Base-by-base conservation (phyloP, 2,113 vertebrate genomes). In the Poeciliopsis turrubarensis region DNA sequence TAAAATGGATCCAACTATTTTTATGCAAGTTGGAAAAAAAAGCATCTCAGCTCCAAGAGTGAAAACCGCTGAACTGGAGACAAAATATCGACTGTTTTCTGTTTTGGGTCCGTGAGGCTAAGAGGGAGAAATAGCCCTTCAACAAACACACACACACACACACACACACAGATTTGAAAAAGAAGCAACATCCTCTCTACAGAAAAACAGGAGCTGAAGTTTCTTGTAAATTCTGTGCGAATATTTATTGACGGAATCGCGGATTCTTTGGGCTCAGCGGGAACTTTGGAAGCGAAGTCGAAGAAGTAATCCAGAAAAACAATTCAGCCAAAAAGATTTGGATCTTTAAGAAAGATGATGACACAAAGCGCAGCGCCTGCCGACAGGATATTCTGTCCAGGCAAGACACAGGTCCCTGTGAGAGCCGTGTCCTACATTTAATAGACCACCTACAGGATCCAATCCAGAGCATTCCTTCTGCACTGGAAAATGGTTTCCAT, bases 361-460 rank as follows among this genome's bases (percentile, higher is more conserved):
- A 71, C 34, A 1, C 26, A 44, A 63, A 62, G 26, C 37, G n/a
- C 25, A 25, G 34, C 2, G 11, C 15, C 25, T 57, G 19, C 47
- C 15, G 44, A 69, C 54, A 32, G 44, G 54, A 60, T 70, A 70
- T 34, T 60, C 25, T 26, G 27, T 60, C 25, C 68, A 70, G 31
- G 5, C 19, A 32, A 70, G 14, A 37, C 26, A 2, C 11, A 7
- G 1, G 44, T 57, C 22, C 29, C 68, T 41, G 14, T 19, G 17
- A 32, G 47, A 69, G 29, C 29, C 26, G 2, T 31, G 44, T 57
- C 51, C 51, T 57, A 57, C 51, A 57, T 57, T 57, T 17, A 57
- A 25, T 57, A 9, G 22, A 57, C 51, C 51, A 57, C 22, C 51
- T 25, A 57, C 17, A 2, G 22, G 22, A 57, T n/a, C 22, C 9